These are phyloP conservation scores for Drosophila arawakana DNA, from an alignment of 1,140 invertebrate species.

Conservation along the genomic window DNA sequence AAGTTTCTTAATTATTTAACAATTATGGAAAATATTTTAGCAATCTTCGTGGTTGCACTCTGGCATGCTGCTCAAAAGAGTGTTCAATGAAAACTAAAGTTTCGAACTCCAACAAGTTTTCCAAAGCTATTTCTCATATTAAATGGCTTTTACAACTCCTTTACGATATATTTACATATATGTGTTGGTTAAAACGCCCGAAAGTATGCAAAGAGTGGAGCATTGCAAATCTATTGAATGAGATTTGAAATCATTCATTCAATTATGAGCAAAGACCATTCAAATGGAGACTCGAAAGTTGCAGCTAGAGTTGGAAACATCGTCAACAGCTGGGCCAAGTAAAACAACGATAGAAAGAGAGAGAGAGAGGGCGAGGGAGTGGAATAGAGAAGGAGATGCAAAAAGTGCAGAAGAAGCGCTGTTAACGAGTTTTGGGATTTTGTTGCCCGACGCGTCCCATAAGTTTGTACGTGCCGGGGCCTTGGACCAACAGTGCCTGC, in stretches of 20 bases:
- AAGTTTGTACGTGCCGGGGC: conserved; percentile 64
- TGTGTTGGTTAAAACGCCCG: background rate
- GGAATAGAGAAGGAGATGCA: background rate
- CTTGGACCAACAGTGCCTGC: conserved; percentile 11
- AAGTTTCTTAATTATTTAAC: too few species aligned
- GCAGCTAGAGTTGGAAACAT: conserved; percentile 18
- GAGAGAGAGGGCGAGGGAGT: background rate
- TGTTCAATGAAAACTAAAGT: too few species aligned
- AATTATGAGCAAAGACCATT: conserved; percentile 39
- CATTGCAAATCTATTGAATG: conserved; percentile 23
- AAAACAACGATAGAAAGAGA: background rate
- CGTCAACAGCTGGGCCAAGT: conserved; percentile 33
- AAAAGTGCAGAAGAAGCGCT: conserved; percentile 55
- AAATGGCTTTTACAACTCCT: background rate
- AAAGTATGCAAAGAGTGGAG: conserved; percentile 24
- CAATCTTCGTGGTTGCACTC: too few species aligned
- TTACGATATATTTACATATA: background rate
- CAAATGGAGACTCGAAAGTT: conserved; percentile 10
- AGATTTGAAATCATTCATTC: conserved; percentile 42
- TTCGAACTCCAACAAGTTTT: too few species aligned
- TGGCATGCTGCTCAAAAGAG: too few species aligned
- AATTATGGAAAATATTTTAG: background rate
- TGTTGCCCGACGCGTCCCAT: conserved; percentile 36
- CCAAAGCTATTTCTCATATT: too few species aligned
- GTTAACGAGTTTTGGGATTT: conserved; percentile 75